Evolutionary conservation across 2,888 invertebrate species (phyloP).

Genomic region (Gasteruption jaculator): DNA sequence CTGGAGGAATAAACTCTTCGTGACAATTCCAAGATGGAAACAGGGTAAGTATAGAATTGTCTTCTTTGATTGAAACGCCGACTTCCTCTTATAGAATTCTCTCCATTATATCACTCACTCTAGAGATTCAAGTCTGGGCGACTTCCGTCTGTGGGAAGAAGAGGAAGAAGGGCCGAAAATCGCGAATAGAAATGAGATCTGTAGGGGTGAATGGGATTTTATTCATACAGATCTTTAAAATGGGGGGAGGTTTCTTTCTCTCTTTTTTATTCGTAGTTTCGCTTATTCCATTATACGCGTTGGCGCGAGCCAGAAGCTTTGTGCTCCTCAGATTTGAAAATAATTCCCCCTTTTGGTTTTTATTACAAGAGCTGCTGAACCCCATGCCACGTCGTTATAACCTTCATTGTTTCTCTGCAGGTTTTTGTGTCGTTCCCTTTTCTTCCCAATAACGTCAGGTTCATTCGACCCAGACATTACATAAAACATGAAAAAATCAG

Average conservation of each 20-base stretch:
- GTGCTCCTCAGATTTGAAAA: too few relatives aligned
- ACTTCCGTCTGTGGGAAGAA: slow-evolving; percentile 40
- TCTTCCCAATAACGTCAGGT: slow-evolving; percentile 24
- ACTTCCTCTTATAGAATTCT: too few relatives aligned
- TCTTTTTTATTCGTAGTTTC: slow-evolving; percentile 15
- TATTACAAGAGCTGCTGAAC: too few relatives aligned
- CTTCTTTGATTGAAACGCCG: background rate
- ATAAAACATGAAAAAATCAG: too few relatives aligned
- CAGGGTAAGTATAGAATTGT: slow-evolving; percentile 59
- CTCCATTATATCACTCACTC: too few relatives aligned
- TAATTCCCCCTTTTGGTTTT: too few relatives aligned
- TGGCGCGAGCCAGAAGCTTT: slow-evolving; percentile 33
- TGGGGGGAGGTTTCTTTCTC: too few relatives aligned
- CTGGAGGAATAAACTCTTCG: slow-evolving; percentile 76
- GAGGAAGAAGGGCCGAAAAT: slow-evolving; percentile 32
- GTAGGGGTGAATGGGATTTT: slow-evolving; percentile 25
- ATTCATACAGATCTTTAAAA: too few relatives aligned
- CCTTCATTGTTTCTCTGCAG: slow-evolving; percentile 24
- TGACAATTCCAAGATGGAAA: slow-evolving; percentile 77
- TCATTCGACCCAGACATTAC: slow-evolving; percentile 13
- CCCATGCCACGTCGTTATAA: too few relatives aligned
- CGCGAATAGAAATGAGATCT: slow-evolving; percentile 20
- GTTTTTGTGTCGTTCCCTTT: slow-evolving; percentile 18
- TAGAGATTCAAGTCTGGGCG: slow-evolving; percentile 42
- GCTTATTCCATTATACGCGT: slow-evolving; percentile 25